A percentile compares a stretch with the other conserved stretches of the same genome.
These are phyloP conservation scores for Noctuana brunneofusca DNA, from an alignment of 2,888 invertebrate genomes.

Conservation along the genomic window DNA sequence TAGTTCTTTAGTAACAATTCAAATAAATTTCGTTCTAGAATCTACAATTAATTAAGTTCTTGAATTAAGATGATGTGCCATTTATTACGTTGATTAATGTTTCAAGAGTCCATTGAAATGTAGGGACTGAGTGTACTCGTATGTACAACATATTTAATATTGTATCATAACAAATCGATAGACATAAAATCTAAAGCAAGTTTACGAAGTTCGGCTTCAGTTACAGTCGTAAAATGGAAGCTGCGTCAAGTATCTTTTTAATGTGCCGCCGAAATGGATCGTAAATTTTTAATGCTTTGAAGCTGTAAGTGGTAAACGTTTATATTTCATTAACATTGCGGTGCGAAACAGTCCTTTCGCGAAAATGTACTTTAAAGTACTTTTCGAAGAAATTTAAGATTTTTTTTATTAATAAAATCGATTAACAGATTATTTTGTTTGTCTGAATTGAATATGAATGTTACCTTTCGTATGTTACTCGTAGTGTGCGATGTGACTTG, in stretches of 20 bases:
- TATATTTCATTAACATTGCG: constrained; percentile 22
- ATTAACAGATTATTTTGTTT: too few relatives aligned
- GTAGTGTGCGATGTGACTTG: too few relatives aligned
- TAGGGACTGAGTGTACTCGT: constrained; percentile 1
- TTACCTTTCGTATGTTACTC: background rate
- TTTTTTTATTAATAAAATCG: background rate
- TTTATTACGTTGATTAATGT: constrained; percentile 30
- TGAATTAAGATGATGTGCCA: constrained; percentile 7
- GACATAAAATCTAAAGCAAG: constrained; percentile 19
- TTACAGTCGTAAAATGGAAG: constrained; percentile 21
- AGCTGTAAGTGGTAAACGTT: constrained; percentile 23
- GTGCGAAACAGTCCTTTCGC: background rate
- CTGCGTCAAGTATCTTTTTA: constrained; percentile 29
- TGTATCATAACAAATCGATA: constrained; percentile 8
- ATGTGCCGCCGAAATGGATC: constrained; percentile 27
- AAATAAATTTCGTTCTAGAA: constrained; percentile 8
- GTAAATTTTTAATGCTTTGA: constrained; percentile 24
- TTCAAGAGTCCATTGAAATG: constrained; percentile 15
- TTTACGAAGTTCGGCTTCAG: constrained; percentile 30
- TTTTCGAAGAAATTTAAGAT: background rate
- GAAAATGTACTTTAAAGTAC: background rate
- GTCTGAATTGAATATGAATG: background rate
- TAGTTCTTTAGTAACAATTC: background rate
- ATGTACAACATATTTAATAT: background rate
- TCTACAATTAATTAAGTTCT: constrained; percentile 15